Percentiles rank a stretch among this genome's conserved stretches.
phyloP scores from a whole-genome alignment of 2,113 vertebrate genomes.

The Platichthys flesus region DNA sequence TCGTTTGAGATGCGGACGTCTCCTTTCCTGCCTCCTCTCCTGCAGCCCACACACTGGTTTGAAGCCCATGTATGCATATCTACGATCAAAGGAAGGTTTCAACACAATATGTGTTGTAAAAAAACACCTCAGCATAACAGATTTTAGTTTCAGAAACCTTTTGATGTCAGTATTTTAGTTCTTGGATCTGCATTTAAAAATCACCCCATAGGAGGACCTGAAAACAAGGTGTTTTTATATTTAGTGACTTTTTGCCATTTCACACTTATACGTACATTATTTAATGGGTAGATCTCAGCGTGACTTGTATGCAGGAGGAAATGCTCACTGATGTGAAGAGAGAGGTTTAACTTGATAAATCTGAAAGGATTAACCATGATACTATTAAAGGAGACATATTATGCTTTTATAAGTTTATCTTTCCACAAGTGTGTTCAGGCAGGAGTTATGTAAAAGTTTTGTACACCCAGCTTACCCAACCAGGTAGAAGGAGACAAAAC shows the following conservation, averaged over 20 bases:
- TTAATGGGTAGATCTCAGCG: not conserved
- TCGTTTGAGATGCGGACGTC: slow-evolving; percentile 15
- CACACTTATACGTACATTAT: slow-evolving; percentile 1
- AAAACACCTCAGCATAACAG: not conserved
- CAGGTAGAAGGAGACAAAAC: too few relatives aligned
- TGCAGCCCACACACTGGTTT: slow-evolving; percentile 13
- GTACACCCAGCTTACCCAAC: too few relatives aligned
- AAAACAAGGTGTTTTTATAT: not conserved
- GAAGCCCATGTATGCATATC: slow-evolving; percentile 7
- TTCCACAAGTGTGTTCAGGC: too few relatives aligned
- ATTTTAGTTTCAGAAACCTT: slow-evolving; percentile 29
- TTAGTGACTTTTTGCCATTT: slow-evolving; percentile 2
- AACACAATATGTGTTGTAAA: not conserved
- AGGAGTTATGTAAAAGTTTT: too few relatives aligned
- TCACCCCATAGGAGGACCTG: too few relatives aligned
- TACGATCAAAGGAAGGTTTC: slow-evolving; percentile 2
- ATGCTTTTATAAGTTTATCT: too few relatives aligned
- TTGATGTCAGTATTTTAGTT: slow-evolving; percentile 14
- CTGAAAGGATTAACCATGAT: not conserved
- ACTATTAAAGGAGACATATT: too few relatives aligned
- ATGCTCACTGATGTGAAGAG: not conserved
- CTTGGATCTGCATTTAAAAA: not conserved
- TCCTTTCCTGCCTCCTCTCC: slow-evolving; percentile 31
- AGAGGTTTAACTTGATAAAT: not conserved
- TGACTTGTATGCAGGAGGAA: slow-evolving; percentile 25